Percentiles rank a stretch among this genome's conserved stretches.
These are phyloP conservation scores for Drosophila murphyi DNA, from an alignment of 1,140 invertebrate genomes.

Conservation along the genomic window DNA sequence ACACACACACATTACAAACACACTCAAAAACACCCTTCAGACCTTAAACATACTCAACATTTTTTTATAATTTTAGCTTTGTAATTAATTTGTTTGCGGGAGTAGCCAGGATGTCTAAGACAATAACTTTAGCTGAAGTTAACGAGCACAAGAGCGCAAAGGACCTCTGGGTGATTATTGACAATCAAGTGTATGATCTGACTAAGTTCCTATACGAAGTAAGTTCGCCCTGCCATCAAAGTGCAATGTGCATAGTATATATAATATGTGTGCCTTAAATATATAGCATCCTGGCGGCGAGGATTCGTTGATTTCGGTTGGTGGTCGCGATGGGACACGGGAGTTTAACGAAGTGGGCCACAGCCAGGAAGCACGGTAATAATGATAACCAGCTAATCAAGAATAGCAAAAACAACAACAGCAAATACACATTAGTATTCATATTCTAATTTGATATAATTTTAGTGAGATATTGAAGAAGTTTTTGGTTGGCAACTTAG, in stretches of 20 bases:
- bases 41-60: not conserved
- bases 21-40: not conserved
- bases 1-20: not conserved
- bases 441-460: conserved; percentile 3
- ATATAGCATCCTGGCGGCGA: conserved; percentile 93
- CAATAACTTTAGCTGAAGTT: conserved; percentile 86
- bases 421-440: too few species aligned
- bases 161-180: conserved; percentile 87
- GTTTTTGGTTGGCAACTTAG: conserved; percentile 92
- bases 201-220: conserved; percentile 88
- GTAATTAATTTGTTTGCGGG: conserved; percentile 7
- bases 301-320: conserved; percentile 91
- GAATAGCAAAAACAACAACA: too few species aligned
- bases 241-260: not conserved
- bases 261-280: not conserved
- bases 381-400: too few species aligned
- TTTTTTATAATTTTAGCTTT: conserved; percentile 1
- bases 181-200: conserved; percentile 88
- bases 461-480: conserved; percentile 92
- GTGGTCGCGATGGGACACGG: conserved; percentile 91
- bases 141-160: conserved; percentile 85
- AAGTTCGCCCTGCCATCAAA: conserved; percentile 25
- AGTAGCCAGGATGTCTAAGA: conserved; percentile 44
- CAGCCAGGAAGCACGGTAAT: conserved; percentile 90
- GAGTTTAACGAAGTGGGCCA: conserved; percentile 95